Base-by-base conservation (phyloP, 2,888 invertebrate species). In the Ophion obscuratus region DNA sequence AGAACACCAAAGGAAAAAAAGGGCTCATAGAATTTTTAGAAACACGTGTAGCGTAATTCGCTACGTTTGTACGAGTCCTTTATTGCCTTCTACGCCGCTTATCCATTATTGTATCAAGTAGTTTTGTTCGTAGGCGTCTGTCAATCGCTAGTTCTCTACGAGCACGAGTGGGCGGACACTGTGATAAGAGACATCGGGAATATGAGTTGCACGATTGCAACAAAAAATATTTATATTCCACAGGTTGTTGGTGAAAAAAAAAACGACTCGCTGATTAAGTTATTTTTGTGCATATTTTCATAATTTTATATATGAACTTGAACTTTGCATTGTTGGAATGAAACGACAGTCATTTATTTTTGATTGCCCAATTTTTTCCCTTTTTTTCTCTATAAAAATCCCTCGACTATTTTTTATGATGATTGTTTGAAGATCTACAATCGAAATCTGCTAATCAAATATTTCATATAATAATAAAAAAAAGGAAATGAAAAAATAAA, bases 131-230 rank as follows among this genome's bases (percentile, higher is more conserved):
- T 64, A 17, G 64, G 27, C 64, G 64, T 64, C 31, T 6, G 24
- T 62, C 47, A 31, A 73, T 66, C 75, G 59, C n/a, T 17, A 57
- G 64, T 59, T 36, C 79, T 66, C 64, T 66, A 70, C 79, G 79
- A 76, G 47, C 53, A 36, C 67, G n/a, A 70, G 83, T 82, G 83
- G 85, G 85, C 85, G 85, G 82, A 85, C 61, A 83, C 61, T 66
- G 59, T 57, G 85, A 85, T 85, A 85, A 82, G 67, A 79, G 57
- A 20, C 62, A 24, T 10, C n/a, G 40, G 10, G 40, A 36, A 27
- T 64, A 11, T 44, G 11, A 71, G 66, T 66, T 66, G 44, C 9
- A 70, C n/a, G 20, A 20, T 40, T 40, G 9, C 24, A n/a, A 59
- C 73, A 71, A 67, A 14, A 44, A 70, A 47, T 53, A 47, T 53